phyloP scores from a whole-genome alignment of 1,140 invertebrate genomes.

The Luehdorfia chinensis region DNA sequence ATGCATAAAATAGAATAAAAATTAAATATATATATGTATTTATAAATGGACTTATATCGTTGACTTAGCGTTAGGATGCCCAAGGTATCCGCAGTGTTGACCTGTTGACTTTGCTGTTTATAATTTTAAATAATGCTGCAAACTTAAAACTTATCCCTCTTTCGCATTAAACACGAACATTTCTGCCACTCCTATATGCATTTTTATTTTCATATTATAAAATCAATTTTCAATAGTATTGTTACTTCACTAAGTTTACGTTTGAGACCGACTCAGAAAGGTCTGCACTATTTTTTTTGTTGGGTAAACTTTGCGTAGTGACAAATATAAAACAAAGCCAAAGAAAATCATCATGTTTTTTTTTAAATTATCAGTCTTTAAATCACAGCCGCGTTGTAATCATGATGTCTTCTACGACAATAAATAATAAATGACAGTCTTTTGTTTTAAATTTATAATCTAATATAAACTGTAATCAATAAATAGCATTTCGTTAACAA shows the following conservation, averaged over 20 bases:
- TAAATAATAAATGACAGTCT: slow-evolving; percentile 7
- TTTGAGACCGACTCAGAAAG: too few species aligned
- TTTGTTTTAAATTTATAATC: too few species aligned
- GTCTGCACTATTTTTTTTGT: too few species aligned
- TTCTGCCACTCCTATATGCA: slow-evolving; percentile 16
- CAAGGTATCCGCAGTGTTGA: slow-evolving; percentile 70
- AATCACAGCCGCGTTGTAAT: slow-evolving; percentile 11
- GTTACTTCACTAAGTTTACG: slow-evolving; percentile 12
- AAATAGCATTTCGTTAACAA: too few species aligned
- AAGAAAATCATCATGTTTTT: slow-evolving; percentile 6
- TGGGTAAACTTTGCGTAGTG: slow-evolving; percentile 9
- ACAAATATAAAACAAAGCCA: neutral
- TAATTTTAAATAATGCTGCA: slow-evolving; percentile 49
- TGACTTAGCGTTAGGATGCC: slow-evolving; percentile 73
- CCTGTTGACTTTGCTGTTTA: slow-evolving; percentile 58
- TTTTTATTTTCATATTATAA: slow-evolving; percentile 8
- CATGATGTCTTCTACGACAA: slow-evolving; percentile 13
- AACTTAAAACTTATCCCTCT: slow-evolving; percentile 17
- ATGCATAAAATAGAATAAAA: slow-evolving; percentile 58
- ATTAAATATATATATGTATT: slow-evolving; percentile 23
- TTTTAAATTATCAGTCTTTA: slow-evolving; percentile 2
- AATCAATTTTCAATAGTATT: neutral
- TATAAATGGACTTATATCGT: slow-evolving; percentile 62
- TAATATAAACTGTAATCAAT: too few species aligned
- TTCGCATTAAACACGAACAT: slow-evolving; percentile 16